phyloP scores from a whole-genome alignment of 2,113 vertebrate genomes.

The Oryzias melastigma region DNA sequence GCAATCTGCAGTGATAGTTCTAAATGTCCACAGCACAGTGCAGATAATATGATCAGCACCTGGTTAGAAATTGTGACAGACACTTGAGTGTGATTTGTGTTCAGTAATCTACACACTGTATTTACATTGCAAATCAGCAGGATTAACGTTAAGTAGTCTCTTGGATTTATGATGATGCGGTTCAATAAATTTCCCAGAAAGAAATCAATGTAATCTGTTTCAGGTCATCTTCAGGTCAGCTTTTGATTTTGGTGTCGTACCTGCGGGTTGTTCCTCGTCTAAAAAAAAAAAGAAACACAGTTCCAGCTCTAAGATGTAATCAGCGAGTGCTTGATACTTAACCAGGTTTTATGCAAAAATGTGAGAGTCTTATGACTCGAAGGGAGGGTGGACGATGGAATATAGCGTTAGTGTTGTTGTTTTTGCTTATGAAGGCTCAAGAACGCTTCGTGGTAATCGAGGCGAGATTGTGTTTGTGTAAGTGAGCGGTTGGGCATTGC shows the following conservation, averaged over 20 bases:
- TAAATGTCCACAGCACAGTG: too few species aligned
- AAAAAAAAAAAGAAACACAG: too few species aligned
- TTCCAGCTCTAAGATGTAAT: not conserved
- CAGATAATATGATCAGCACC: too few species aligned
- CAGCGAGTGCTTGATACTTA: not conserved
- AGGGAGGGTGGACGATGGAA: conserved; percentile 20
- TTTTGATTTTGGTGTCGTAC: conserved; percentile 1
- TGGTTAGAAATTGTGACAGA: not conserved
- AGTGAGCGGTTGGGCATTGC: conserved; percentile 45
- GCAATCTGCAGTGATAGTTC: too few species aligned
- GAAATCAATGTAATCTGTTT: conserved; percentile 10
- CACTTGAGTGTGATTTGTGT: not conserved
- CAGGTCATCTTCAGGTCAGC: not conserved
- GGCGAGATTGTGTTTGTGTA: conserved; percentile 62
- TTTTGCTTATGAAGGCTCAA: conserved; percentile 31
- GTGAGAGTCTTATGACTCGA: conserved; percentile 1
- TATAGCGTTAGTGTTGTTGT: conserved; percentile 22
- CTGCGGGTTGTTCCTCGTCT: too few species aligned
- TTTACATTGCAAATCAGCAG: not conserved
- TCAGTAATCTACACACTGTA: not conserved
- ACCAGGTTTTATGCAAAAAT: not conserved
- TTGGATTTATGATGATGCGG: not conserved
- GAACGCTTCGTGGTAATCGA: conserved; percentile 45
- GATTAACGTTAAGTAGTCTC: not conserved
- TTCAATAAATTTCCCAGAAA: conserved; percentile 3